phyloP scores from a whole-genome alignment of 1,140 invertebrate genomes.

The Steinernema khuongi region DNA sequence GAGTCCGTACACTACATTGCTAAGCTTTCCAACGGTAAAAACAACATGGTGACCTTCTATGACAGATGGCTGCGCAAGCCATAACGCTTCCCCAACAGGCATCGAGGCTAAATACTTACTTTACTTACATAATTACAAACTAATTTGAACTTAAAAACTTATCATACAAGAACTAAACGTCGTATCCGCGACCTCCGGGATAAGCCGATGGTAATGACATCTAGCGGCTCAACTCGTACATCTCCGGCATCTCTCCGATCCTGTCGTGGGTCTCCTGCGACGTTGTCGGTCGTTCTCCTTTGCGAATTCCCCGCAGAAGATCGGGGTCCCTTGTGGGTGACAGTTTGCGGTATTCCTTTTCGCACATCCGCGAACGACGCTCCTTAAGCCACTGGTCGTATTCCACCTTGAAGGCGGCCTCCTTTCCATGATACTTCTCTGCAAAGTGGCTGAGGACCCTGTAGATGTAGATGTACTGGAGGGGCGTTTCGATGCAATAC shows the following conservation, averaged over 20 bases:
- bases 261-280: background rate
- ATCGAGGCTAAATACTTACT: no score
- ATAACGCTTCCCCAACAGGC: no score
- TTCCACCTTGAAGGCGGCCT: slow-evolving; percentile 40
- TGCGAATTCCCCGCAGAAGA: slow-evolving; percentile 42
- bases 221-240: background rate
- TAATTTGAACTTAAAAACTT: no score
- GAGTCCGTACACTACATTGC: no score
- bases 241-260: background rate
- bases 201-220: background rate
- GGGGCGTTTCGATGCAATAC: slow-evolving; percentile 55
- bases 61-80: no score
- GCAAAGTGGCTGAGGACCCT: slow-evolving; percentile 33
- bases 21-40: no score
- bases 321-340: slow-evolving; percentile 52
- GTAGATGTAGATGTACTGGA: slow-evolving; percentile 48
- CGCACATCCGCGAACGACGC: slow-evolving; percentile 46
- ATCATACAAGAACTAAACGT: background rate
- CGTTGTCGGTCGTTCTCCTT: slow-evolving; percentile 19
- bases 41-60: no score
- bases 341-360: slow-evolving; percentile 54
- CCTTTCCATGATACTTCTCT: slow-evolving; percentile 23
- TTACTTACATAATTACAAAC: no score
- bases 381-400: slow-evolving; percentile 51
- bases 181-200: background rate